Conservation (phyloP, 2,797 vertebrate species). For the Philypnodon macrostomus region DNA sequence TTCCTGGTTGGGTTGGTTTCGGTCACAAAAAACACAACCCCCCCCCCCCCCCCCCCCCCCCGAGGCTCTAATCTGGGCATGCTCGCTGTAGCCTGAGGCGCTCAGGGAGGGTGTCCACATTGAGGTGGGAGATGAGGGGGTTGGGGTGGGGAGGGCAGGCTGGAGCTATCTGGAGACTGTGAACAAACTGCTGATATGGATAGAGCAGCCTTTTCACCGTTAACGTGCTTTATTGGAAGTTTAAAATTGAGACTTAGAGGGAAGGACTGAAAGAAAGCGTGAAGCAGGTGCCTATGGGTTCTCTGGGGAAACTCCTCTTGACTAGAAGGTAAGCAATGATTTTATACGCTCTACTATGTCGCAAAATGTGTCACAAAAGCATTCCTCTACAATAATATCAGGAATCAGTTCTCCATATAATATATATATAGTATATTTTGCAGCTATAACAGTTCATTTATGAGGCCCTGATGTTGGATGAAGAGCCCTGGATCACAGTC, state of each 20-base stretch:
- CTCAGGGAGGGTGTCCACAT: constrained; percentile 23
- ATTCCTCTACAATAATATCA: too few species aligned
- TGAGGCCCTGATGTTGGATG: too few species aligned
- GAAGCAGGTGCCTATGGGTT: constrained; percentile 13
- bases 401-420: too few species aligned
- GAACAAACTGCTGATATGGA: constrained; percentile 34
- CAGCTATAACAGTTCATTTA: too few species aligned
- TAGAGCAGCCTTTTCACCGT: constrained; percentile 21
- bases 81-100: constrained; percentile 70
- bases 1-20: too few species aligned
- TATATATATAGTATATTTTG: too few species aligned
- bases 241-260: constrained; percentile 22
- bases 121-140: constrained; percentile 40
- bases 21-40: too few species aligned
- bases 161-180: constrained; percentile 42
- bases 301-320: constrained; percentile 19
- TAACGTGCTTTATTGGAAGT: constrained; percentile 39
- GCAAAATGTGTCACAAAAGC: too few species aligned
- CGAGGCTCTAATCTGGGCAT: constrained; percentile 83
- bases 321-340: constrained; percentile 7
- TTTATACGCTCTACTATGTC: constrained; percentile 3
- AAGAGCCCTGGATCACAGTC: too few species aligned
- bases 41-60: too few species aligned
- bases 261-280: constrained; percentile 13
- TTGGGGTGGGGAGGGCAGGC: constrained; percentile 28